A percentile compares a stretch with the other conserved stretches of the same genome.
Evolutionary conservation across 2,797 vertebrate genomes (phyloP).

Genomic region (Pelodytes ibericus): DNA sequence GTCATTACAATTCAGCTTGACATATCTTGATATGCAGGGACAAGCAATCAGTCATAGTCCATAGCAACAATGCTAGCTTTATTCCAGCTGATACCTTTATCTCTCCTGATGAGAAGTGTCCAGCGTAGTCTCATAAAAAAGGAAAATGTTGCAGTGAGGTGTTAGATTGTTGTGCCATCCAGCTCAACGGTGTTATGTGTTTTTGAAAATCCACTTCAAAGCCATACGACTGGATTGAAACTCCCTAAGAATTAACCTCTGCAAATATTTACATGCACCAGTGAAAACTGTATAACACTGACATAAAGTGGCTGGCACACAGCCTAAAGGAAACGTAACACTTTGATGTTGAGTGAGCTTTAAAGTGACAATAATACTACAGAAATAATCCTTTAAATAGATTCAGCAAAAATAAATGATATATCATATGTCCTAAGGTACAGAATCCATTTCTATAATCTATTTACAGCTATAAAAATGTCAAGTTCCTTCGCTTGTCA

Average conservation of each 20-base stretch:
- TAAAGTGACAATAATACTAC: too few species aligned
- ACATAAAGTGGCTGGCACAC: slow-evolving; percentile 9
- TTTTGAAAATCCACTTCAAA: slow-evolving; percentile 57
- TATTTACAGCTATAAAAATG: too few species aligned
- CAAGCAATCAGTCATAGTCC: too few species aligned
- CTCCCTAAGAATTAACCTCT: slow-evolving; percentile 57
- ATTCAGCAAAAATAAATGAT: too few species aligned
- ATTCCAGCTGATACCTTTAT: too few species aligned
- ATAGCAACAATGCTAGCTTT: too few species aligned
- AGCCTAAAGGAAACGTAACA: not conserved
- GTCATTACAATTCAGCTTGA: too few species aligned
- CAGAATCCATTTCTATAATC: too few species aligned
- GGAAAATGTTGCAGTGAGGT: not conserved
- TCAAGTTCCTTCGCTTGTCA: too few species aligned
- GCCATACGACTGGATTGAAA: slow-evolving; percentile 30
- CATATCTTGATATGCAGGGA: too few species aligned
- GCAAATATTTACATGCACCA: slow-evolving; percentile 65
- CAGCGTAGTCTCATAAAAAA: not conserved
- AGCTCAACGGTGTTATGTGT: slow-evolving; percentile 58
- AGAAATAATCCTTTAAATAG: too few species aligned
- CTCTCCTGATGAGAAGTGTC: not conserved
- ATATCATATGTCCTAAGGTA: too few species aligned
- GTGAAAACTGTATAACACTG: slow-evolving; percentile 57
- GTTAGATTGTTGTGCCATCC: slow-evolving; percentile 10
- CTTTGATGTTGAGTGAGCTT: slow-evolving; percentile 1